These are phyloP conservation scores for Orthosia gracilis DNA, from an alignment of 2,888 invertebrate species.

Conservation along the genomic window DNA sequence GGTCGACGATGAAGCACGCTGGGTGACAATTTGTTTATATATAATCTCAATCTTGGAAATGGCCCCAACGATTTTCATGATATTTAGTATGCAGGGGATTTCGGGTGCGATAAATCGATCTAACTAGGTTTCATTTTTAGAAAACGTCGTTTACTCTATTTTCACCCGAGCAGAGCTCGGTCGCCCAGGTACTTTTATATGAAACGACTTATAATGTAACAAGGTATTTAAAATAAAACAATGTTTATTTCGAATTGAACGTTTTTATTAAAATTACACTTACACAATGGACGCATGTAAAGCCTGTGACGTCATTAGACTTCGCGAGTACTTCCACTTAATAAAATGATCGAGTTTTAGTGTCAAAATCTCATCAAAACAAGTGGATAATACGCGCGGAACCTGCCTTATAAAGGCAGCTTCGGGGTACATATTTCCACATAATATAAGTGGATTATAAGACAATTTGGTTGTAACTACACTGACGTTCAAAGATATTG, in stretches of 20 bases:
- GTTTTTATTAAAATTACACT: constrained; percentile 49
- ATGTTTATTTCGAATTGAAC: constrained; percentile 27
- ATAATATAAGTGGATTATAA: neutral
- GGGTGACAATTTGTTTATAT: no score
- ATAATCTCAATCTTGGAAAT: no score
- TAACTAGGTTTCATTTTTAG: no score
- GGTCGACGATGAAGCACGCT: no score
- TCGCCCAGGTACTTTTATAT: no score
- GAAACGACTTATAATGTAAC: no score
- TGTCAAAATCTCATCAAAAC: neutral
- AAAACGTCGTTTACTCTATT: no score
- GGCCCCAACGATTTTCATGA: no score
- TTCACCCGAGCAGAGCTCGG: no score
- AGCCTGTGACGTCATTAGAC: constrained; percentile 29
- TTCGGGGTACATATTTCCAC: neutral
- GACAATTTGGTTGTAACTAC: neutral
- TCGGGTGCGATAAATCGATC: no score
- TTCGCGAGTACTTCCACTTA: constrained; percentile 11
- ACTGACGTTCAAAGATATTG: neutral
- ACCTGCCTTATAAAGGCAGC: neutral
- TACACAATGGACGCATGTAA: constrained; percentile 40
- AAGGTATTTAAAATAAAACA: constrained; percentile 21
- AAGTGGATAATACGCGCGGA: constrained; percentile 5
- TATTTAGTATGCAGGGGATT: no score
- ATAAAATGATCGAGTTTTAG: neutral